phyloP scores from a whole-genome alignment of 2,797 vertebrate genomes.

The Eleutherodactylus coqui region DNA sequence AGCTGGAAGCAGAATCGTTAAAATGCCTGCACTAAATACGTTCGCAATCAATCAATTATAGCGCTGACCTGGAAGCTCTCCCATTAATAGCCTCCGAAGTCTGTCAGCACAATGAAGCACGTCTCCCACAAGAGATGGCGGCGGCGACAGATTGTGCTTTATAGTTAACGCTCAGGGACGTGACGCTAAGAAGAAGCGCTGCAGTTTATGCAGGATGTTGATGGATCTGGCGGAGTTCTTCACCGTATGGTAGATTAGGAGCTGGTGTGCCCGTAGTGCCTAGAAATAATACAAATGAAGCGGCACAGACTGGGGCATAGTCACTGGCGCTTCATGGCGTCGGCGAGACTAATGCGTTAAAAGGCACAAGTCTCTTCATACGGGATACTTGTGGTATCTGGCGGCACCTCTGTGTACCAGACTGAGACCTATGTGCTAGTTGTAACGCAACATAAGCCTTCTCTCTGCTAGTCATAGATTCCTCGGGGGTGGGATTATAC shows the following conservation, averaged over 20 bases:
- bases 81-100: constrained; percentile 32
- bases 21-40: constrained; percentile 19
- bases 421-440: too few species aligned
- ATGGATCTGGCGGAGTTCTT: neutral
- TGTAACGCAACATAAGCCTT: too few species aligned
- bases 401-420: too few species aligned
- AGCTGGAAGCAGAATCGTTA: constrained; percentile 1
- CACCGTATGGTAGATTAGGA: neutral
- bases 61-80: constrained; percentile 14
- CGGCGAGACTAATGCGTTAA: too few species aligned
- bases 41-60: constrained; percentile 23
- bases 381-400: too few species aligned
- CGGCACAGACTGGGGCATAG: too few species aligned
- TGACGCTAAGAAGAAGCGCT: constrained; percentile 23
- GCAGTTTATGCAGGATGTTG: neutral
- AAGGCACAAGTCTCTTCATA: too few species aligned
- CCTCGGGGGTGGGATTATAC: too few species aligned
- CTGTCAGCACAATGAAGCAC: neutral
- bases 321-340: too few species aligned
- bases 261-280: neutral
- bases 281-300: neutral
- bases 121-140: neutral
- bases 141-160: neutral
- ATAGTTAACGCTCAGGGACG: constrained; percentile 17
- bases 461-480: too few species aligned